Evolutionary conservation across 2,113 vertebrate species (phyloP), one percentile per base, ranked within the genome.

Genomic region (Chunga burmeisteri): DNA sequence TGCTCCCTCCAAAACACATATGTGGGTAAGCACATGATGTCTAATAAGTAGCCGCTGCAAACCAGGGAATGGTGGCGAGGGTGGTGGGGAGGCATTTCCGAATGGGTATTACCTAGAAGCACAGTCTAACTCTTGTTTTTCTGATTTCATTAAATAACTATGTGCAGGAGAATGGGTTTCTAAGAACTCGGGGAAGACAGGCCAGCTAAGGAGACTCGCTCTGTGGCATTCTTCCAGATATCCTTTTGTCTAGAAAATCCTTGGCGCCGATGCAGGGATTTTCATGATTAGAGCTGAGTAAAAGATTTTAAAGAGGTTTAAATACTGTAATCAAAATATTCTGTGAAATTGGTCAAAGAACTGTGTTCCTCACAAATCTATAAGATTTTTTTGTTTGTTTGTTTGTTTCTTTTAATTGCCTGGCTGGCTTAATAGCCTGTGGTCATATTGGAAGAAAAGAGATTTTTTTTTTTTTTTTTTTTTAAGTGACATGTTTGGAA

Each of bases 161-260:
- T 32, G 22, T 61, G 49, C 36, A 65, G 36, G 81, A 38, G 8
- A 94, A 63, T 9, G 19, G 18, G 22, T 72, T 85, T 93, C 20
- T 85, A 82, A 90, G 84, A 87, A 49, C 46, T 63, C 1, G 1
- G 56, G 53, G 53, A 94, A 93, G 71, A 68, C 62, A 88, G 74
- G 38, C 65, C 62, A 59, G 73, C 49, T 75, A 80, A 59, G 36
- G 84, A 91, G 58, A 46, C 77, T 82, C 7, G 1, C 12, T 77
- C 56, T 14, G 3, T 84, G 88, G 72, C 90, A 86, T 84, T 59
- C 63, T 93, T 94, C 86, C 94, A 95, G 65, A 63, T 53, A 59
- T 0, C 15, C 73, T 92, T 96, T 96, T 91, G 88, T 96, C 72
- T 94, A 71, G 61, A 95, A 95, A 94, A 91, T 87, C 78, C 95